Conservation (phyloP, 1,140 invertebrate genomes). For the Apis florea region DNA sequence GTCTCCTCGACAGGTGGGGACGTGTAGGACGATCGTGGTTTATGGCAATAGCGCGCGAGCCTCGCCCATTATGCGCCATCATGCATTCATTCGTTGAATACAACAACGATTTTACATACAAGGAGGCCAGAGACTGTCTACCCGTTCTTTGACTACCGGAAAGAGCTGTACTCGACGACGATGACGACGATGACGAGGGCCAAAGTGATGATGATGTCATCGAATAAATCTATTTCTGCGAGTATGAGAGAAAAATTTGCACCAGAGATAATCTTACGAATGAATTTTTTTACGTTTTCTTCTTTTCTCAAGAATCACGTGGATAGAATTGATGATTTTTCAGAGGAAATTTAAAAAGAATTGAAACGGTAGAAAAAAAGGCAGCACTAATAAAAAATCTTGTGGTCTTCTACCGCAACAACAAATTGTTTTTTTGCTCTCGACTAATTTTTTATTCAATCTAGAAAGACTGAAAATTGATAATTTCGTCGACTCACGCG, state of each 20-base stretch:
- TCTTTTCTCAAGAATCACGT: not conserved
- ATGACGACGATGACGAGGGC: not conserved
- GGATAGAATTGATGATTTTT: not conserved
- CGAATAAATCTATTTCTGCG: not conserved
- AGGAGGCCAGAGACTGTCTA: constrained; percentile 40
- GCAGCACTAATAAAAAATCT: not conserved
- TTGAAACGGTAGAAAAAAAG: not conserved
- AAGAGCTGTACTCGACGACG: not conserved
- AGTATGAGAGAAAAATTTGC: too few relatives aligned
- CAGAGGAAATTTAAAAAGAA: not conserved
- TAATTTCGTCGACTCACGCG: constrained; percentile 16
- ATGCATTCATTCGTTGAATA: constrained; percentile 65
- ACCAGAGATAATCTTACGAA: not conserved
- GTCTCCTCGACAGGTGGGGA: constrained; percentile 74
- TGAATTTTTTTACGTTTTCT: not conserved
- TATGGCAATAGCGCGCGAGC: constrained; percentile 73
- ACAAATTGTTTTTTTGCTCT: not conserved
- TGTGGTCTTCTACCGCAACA: not conserved
- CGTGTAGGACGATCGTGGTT: constrained; percentile 77
- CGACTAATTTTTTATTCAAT: not conserved
- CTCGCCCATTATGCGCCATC: constrained; percentile 72
- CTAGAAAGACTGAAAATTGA: constrained; percentile 23
- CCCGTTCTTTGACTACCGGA: constrained; percentile 35
- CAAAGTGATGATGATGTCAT: constrained; percentile 16
- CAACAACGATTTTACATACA: constrained; percentile 60